phyloP scores from a whole-genome alignment of 2,113 vertebrate species.

The Pteruthius melanotis region DNA sequence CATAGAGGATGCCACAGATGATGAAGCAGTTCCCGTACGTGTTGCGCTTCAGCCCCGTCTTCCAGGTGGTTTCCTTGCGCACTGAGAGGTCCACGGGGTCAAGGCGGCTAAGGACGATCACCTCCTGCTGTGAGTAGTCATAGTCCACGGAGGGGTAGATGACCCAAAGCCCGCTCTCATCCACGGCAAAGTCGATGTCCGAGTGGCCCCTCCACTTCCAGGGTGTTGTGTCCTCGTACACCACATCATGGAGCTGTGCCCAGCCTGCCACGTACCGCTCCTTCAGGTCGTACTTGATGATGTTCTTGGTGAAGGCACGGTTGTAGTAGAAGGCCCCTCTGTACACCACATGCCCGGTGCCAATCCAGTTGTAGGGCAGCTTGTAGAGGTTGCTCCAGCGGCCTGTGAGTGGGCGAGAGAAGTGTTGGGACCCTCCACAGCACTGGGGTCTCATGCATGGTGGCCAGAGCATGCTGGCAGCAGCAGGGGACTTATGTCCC shows the following conservation, averaged over 20 bases:
- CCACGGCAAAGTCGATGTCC: constrained; percentile 94
- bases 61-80: constrained; percentile 92
- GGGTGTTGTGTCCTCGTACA: constrained; percentile 91
- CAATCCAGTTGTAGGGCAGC: constrained; percentile 97
- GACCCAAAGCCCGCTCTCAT: constrained; percentile 97
- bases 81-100: constrained; percentile 88
- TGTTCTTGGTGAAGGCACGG: constrained; percentile 96
- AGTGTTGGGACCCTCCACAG: background rate
- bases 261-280: constrained; percentile 92
- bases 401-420: constrained; percentile 50
- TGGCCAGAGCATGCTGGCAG: background rate
- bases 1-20: constrained; percentile 93
- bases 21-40: constrained; percentile 96
- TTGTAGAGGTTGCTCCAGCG: constrained; percentile 98
- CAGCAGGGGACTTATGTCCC: background rate
- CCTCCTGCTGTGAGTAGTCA: constrained; percentile 86
- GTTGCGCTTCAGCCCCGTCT: constrained; percentile 86
- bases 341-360: constrained; percentile 95
- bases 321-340: constrained; percentile 95
- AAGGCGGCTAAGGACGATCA: constrained; percentile 90
- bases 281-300: constrained; percentile 93
- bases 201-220: constrained; percentile 99
- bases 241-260: constrained; percentile 87
- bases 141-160: constrained; percentile 89
- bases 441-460: fast-evolving